phyloP scores from a whole-genome alignment of 2,797 vertebrate species.

The Anguilla pacifica region DNA sequence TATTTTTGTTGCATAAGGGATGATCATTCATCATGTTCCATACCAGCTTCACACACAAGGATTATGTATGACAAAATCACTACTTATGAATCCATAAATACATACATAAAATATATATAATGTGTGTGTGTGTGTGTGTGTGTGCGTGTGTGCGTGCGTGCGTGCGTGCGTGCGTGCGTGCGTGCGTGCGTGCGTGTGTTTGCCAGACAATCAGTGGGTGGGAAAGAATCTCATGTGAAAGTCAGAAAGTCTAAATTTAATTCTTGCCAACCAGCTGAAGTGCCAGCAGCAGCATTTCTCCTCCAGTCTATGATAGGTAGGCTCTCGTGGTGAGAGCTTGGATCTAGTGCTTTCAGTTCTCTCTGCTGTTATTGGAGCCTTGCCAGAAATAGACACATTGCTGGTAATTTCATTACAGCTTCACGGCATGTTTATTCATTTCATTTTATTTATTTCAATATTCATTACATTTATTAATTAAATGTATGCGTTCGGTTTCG shows the following conservation, averaged over 20 bases:
- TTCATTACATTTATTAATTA: constrained; percentile 46
- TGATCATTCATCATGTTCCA: too few species aligned
- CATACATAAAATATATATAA: neutral
- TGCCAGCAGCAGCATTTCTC: constrained; percentile 43
- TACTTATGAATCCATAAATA: too few species aligned
- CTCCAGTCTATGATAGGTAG: constrained; percentile 37
- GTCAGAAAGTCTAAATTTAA: constrained; percentile 4
- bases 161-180: too few species aligned
- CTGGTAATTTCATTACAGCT: constrained; percentile 53
- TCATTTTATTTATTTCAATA: constrained; percentile 9
- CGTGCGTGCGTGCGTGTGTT: neutral
- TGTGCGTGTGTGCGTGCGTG: too few species aligned
- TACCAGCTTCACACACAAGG: too few species aligned
- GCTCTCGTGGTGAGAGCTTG: constrained; percentile 38
- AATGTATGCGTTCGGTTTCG: constrained; percentile 38
- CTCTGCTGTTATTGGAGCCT: constrained; percentile 47
- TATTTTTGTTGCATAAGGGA: too few species aligned
- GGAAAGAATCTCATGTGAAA: neutral
- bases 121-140: neutral
- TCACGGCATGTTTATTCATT: constrained; percentile 43
- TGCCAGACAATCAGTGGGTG: neutral
- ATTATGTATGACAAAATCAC: too few species aligned
- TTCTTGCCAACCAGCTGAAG: constrained; percentile 34
- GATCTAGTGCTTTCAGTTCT: constrained; percentile 47
- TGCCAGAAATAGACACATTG: constrained; percentile 51